Base-by-base conservation (phyloP, 2,113 vertebrate genomes). In the Oxyruncus cristatus region DNA sequence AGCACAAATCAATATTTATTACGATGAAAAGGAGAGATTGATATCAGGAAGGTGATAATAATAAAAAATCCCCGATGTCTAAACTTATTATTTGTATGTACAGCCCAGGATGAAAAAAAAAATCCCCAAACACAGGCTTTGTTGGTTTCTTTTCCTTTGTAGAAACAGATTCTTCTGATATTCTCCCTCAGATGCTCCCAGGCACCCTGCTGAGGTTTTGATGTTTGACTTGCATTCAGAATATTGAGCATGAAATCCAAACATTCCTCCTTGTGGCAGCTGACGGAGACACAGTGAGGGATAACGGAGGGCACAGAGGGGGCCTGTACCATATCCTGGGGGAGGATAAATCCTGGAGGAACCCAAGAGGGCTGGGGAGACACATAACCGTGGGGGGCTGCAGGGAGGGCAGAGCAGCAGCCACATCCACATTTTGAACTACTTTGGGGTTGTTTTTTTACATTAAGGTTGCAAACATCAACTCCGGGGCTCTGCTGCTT, bases 181-280 rank as follows among this genome's bases (percentile, higher is more conserved):
- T 67, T 73, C 90, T 85, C 74, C 6, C 94, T 97, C 88, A 96
- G 95, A 80, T 93, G 97, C 89, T 92, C 84, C 75, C 93, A 75
- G 92, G 97, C 89, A 95, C 93, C 97, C 97, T 19, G 92, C 96
- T 97, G 98, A 91, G 97, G 95, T 97, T 97, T 97, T 96, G 96
- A 97, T 97, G 97, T 96, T 95, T 5, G 1, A 92, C 95, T 97
- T 96, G 95, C 97, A 96, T 96, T 78, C 92, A 50, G 96, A 97
- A 97, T 97, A 97, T 96, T 97, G 97, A 98, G 95, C 95, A 96
- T 93, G 96, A 97, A 97, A 97, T 97, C 95, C 82, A 92, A 96
- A 96, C 92, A 91, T 97, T 92, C 91, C 88, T 94, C 88, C 84
- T 95, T 93, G 82, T 28, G 65, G 92, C 92, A 95, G 95, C 95